Base-by-base conservation (phyloP, 1,140 invertebrate genomes). In the Heliothis subflexa region DNA sequence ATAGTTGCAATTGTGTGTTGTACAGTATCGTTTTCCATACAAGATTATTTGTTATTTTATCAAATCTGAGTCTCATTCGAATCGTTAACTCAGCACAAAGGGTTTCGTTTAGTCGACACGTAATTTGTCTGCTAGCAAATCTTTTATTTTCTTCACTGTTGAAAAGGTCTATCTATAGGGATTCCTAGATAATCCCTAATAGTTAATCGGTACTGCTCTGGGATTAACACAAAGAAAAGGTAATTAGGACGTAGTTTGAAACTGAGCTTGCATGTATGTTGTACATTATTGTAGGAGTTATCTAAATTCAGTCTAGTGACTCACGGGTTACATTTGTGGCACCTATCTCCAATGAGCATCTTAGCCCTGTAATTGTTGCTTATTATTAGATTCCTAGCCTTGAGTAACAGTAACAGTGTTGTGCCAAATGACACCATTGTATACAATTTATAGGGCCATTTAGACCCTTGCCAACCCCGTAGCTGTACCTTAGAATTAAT, bases 381-480 rank as follows among this genome's bases (percentile, higher is more conserved):
- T 70, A 52, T 55, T 21, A 71, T 59, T 18, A 52, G 33, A 59
- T 33, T 25, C 33, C 16, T n/a, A 40, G 71, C 71, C 71, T 73
- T 73, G 71, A 64, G 54, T 50, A 64, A 57, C 70, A 62, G 40
- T 33, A 75, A 45, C 54, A 75, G 28, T 47, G 18, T 52, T 64
- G 73, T 57, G 57, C 57, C 73, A 75, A 62, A 62, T 64, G 59
- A 75, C 59, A 75, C 47, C 73, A 61, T 75, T 75, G 59, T 62
- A 75, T 52, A 75, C 10, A 75, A 75, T 75, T 75, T 75, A 75
- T 75, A 18, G 59, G 21, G 45, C 47, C 73, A 64, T 75, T 75
- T 50, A 61, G 57, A 64, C 59, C 73, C 47, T 52, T 75, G 59
- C 73, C 73, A 75, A 75, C 45, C 73, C 16, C 59, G 7, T 62